Percentiles rank a stretch among this genome's conserved stretches.
Conservation (phyloP, 2,113 vertebrate genomes). For the Microcebus lehilahytsara region DNA sequence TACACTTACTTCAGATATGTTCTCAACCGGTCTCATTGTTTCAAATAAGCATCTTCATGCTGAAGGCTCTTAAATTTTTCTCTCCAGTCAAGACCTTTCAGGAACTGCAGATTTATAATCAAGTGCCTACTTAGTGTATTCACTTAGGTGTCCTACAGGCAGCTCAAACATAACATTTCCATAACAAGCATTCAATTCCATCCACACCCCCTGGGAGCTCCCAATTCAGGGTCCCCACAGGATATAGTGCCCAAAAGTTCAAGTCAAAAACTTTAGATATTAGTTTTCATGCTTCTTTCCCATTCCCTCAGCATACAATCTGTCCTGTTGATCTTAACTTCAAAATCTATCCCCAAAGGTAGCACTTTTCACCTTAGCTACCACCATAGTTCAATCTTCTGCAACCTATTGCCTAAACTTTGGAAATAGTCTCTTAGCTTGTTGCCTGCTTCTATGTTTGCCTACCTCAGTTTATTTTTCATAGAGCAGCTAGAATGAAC, state of each 20-base stretch:
- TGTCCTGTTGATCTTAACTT: neutral
- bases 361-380: neutral
- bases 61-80: neutral
- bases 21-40: neutral
- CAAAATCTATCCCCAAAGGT: neutral
- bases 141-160: neutral
- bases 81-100: neutral
- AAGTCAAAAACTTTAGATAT: neutral
- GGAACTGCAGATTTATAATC: neutral
- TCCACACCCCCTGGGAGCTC: rapidly evolving
- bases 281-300: neutral
- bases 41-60: neutral
- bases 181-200: neutral
- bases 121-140: neutral
- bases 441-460: neutral
- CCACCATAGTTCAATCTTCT: neutral
- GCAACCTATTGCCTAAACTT: neutral
- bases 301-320: neutral
- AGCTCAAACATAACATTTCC: neutral
- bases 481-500: neutral
- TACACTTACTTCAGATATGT: neutral
- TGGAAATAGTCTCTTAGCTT: neutral
- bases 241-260: neutral
- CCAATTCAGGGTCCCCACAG: neutral
- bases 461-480: neutral